Evolutionary conservation across 37 sponge, comb jelly and placozoan species (phyloP).

Genomic region (Petrosia ficiformis): DNA sequence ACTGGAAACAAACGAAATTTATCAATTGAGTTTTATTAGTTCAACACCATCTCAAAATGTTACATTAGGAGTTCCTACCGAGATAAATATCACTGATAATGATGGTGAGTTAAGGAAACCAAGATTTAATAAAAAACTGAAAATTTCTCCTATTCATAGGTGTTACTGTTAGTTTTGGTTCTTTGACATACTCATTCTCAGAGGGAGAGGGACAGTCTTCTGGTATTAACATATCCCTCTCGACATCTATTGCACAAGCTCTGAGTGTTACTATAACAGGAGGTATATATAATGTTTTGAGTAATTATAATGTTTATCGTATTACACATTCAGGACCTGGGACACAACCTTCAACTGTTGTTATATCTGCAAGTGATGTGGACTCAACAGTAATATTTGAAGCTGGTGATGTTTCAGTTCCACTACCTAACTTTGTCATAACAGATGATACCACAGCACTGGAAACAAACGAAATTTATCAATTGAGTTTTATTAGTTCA

Average conservation of each 20-base stretch:
- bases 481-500: background rate
- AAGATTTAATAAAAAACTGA: background rate
- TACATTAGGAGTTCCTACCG: background rate
- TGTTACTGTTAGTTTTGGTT: slow-evolving; percentile 5
- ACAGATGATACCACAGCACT: background rate
- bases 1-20: background rate
- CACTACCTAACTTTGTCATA: background rate
- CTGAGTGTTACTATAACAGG: background rate
- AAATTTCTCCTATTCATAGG: background rate
- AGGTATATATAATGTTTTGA: background rate
- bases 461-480: background rate
- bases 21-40: background rate
- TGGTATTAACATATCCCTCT: too few species aligned
- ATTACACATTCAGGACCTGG: background rate
- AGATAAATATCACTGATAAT: background rate
- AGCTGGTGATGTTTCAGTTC: background rate
- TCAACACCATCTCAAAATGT: background rate
- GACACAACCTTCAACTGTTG: background rate
- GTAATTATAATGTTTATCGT: background rate
- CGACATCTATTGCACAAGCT: background rate
- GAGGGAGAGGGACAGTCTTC: slow-evolving; percentile 14
- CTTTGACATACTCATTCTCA: background rate
- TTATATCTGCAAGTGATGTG: background rate
- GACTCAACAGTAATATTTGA: background rate
- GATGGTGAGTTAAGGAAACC: slow-evolving; percentile 22